Conservation (phyloP, 2,888 invertebrate species). For the Dermolepida albohirtum region DNA sequence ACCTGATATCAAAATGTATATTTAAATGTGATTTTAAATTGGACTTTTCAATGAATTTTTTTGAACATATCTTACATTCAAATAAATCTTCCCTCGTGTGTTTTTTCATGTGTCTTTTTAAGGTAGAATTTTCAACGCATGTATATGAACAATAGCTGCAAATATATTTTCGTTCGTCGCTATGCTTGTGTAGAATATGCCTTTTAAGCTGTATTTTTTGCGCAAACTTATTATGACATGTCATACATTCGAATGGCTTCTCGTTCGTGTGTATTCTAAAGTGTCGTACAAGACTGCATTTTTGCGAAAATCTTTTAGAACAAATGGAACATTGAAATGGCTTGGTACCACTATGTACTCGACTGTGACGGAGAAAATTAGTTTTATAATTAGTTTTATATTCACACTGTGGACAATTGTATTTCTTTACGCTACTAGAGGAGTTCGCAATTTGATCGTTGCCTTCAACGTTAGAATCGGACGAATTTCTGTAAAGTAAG, state of each 20-base stretch:
- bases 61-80: no score
- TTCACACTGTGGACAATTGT: neutral
- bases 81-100: no score
- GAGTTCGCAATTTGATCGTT: neutral
- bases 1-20: no score
- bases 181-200: no score
- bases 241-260: neutral
- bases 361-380: neutral
- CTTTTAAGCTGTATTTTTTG: no score
- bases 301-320: neutral
- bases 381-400: neutral
- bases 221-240: no score
- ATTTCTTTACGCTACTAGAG: neutral
- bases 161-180: no score
- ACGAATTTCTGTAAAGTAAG: neutral
- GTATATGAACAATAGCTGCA: no score
- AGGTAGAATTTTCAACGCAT: no score
- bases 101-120: no score
- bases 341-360: neutral
- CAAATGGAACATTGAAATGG: neutral
- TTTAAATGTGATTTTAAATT: no score
- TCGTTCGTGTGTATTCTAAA: neutral
- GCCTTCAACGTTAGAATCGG: neutral
- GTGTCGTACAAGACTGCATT: neutral
- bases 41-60: no score